phyloP scores from a whole-genome alignment of 2,113 vertebrate genomes.

The Tyto alba region DNA sequence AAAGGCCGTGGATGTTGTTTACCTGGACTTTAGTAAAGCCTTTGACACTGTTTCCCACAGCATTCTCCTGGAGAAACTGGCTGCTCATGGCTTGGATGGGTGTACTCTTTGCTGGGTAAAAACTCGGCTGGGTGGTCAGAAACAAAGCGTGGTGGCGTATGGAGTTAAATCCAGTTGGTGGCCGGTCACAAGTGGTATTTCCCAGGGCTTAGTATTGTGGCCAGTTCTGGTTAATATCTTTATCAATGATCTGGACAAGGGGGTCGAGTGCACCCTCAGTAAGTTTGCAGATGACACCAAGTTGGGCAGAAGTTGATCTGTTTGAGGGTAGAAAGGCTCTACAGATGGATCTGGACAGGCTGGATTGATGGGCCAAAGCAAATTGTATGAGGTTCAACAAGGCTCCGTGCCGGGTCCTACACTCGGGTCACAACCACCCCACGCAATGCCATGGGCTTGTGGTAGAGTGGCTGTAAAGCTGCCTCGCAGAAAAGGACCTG shows the following conservation, averaged over 20 bases:
- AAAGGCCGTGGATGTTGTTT: too few species aligned
- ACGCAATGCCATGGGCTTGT: too few species aligned
- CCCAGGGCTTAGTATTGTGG: not conserved
- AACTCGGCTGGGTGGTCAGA: not conserved
- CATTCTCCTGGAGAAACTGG: not conserved
- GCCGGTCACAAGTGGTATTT: not conserved
- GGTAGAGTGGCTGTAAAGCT: not conserved
- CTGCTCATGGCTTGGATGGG: not conserved
- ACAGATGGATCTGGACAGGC: too few species aligned
- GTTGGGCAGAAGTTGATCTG: too few species aligned
- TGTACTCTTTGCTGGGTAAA: not conserved
- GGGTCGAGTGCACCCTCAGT: not conserved
- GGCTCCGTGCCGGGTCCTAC: too few species aligned
- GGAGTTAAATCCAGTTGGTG: not conserved
- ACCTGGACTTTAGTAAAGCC: too few species aligned
- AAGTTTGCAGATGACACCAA: not conserved
- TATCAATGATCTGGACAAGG: not conserved
- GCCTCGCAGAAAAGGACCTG: not conserved
- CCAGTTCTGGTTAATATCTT: not conserved
- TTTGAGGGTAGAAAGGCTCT: too few species aligned
- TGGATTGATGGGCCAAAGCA: too few species aligned
- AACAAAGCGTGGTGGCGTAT: not conserved
- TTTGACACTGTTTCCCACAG: not conserved
- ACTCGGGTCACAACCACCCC: too few species aligned
- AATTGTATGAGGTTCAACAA: too few species aligned